Evolutionary conservation across 2,797 vertebrate genomes (phyloP), one percentile per base, ranked within the genome.

Genomic region (Cossypha dichroa): DNA sequence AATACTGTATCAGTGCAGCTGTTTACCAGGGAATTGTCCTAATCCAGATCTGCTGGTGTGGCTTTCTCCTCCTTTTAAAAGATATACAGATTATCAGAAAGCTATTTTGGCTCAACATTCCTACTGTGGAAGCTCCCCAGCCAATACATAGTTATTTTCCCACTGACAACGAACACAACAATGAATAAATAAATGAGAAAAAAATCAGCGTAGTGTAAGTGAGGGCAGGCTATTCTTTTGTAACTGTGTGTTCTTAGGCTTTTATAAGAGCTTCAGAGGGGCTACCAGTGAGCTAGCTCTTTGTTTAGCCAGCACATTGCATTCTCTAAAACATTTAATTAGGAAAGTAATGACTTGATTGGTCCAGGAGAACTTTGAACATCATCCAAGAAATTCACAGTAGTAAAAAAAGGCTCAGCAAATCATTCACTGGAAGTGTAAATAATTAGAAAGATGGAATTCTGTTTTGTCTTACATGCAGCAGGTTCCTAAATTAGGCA

Each of bases 291-390:
- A 91, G 54, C 41, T 52, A 88, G 41, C 40, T 72, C 83, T 81
- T 93, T 49, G 25, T 93, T 94, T 79, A 86, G 73, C 56, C 81
- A 88, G 51, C 60, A 80, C 0, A 2, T 46, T 89, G 59, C 81
- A 91, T 88, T 93, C 90, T 90, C 28, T 84, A 87, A 93, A 95
- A 69, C n/a, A 77, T 92, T 93, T 92, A 73, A 94, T 92, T 92
- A 91, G 68, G 72, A 77, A 94, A 94, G 81, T 73, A 94, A 92
- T 85, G 9, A 76, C 59, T 95, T 90, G 88, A 93, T 59, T 88
- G 67, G 78, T 90, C 76, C 76, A 92, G 75, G 41, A 91, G 67
- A 93, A 91, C 26, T 78, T 77, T 94, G 85, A 95, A 87, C 26
- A 63, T 78, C 55, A 77, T 92, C 78, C 91, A 95, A 88, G 52